Evolutionary conservation across 92 coral and sea anemone species (phyloP), one percentile per base, ranked within the genome.

Genomic region (Zoanthus solanderi): DNA sequence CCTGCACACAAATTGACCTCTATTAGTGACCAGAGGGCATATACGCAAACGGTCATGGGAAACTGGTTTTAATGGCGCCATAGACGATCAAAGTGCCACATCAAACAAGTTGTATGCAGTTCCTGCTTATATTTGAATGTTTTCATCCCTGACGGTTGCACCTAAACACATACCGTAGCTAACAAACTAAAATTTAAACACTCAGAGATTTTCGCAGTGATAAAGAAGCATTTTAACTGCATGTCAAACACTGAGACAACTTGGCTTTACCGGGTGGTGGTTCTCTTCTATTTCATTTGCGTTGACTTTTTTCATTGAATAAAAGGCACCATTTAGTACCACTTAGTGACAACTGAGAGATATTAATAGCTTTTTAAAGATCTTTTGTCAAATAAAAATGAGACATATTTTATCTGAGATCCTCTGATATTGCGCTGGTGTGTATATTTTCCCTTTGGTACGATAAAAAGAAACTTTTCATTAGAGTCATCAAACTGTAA

Each of bases 1-100:
- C 65, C 85, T 75, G 85, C 58, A 66, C 66, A 9, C 54, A 52
- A 46, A 46, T 54, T 66, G 23, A 81, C 85, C 85, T 81, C 65
- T 54, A 37, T 81, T 63, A 46, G 75, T 65, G 37, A 31, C 85
- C 57, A 46, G 75, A 68, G 85, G 85, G 85, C 75, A 29, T 45
- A 81, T 81, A 81, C 85, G 45, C 45, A 75, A 9, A 16, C 63
- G 54, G 85, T 81, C 85, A 81, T 81, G 85, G 85, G 85, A 81
- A 81, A 56, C 10, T 81, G 85, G 28, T 47, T 81, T 63, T 81
- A n/a, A 44, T 63, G 84, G 84, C 84, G 84, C 84, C 84, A 79
- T 8, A 23, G 9, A 66, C 17, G 58, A 17, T 44, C 72, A 34
- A 15, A 60, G 11, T 17, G 30, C 45, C 85, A 30, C 31, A 37